Evolutionary conservation across 2,888 invertebrate genomes (phyloP).

Genomic region (Heliconius ethilla): DNA sequence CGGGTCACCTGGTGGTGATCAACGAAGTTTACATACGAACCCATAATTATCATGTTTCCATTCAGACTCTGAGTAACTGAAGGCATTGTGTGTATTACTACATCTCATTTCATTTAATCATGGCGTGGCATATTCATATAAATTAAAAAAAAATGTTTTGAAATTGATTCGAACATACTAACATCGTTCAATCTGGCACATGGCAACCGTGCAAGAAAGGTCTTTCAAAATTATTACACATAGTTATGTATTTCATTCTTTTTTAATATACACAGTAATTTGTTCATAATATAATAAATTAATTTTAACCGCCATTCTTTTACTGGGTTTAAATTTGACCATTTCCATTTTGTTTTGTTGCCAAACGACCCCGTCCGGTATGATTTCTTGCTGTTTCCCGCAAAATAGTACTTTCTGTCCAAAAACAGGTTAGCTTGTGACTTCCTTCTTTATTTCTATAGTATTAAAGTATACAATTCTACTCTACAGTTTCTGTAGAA

Average conservation of each 20-base stretch:
- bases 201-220: no score
- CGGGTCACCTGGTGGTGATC: no score
- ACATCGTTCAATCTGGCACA: no score
- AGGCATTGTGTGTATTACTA: no score
- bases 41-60: no score
- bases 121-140: no score
- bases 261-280: not conserved
- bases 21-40: no score
- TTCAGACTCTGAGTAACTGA: no score
- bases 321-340: conserved; percentile 54
- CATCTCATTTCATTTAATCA: no score
- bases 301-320: conserved; percentile 28
- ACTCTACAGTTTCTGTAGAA: not conserved
- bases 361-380: conserved; percentile 58
- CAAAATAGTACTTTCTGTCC: conserved; percentile 47
- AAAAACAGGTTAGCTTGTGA: not conserved
- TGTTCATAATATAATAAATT: conserved; percentile 31
- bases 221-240: no score
- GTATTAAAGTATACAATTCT: conserved; percentile 18
- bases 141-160: no score
- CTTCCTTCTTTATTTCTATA: not conserved
- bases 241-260: not conserved
- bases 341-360: conserved; percentile 64
- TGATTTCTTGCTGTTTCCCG: conserved; percentile 57
- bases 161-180: no score